Evolutionary conservation across 1,140 invertebrate species (phyloP).

Genomic region (Teleopsis dalmanni): DNA sequence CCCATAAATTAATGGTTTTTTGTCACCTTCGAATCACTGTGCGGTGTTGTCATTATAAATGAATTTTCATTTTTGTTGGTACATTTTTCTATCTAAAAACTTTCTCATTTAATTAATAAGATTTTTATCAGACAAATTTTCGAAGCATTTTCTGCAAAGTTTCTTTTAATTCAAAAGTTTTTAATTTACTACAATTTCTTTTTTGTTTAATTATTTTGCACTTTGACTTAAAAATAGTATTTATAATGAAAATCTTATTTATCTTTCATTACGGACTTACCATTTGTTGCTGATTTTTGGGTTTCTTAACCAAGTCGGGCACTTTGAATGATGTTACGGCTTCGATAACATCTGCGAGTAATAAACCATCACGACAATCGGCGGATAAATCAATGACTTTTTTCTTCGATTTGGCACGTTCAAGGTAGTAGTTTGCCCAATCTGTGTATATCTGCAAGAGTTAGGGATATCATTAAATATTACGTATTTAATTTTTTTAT

Average conservation of each 20-base stretch:
- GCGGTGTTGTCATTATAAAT: no score
- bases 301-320: constrained; percentile 78
- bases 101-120: no score
- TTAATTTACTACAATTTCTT: no score
- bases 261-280: constrained; percentile 53
- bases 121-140: no score
- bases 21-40: no score
- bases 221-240: not conserved
- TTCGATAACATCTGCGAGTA: constrained; percentile 87
- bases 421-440: constrained; percentile 96
- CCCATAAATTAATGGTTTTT: no score
- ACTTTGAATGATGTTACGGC: constrained; percentile 89
- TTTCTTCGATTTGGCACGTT: constrained; percentile 76
- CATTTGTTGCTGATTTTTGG: constrained; percentile 84
- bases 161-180: no score
- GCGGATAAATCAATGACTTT: constrained; percentile 76
- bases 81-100: no score
- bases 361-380: constrained; percentile 84
- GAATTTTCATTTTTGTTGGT: no score
- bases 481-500: no score
- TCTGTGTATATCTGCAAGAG: constrained; percentile 87
- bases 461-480: not conserved
- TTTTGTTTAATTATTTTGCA: no score
- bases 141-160: no score
- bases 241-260: not conserved